Evolutionary conservation across 2,888 invertebrate genomes (phyloP), one percentile per base, ranked within the genome.

Genomic region (Anthoptus insignis): DNA sequence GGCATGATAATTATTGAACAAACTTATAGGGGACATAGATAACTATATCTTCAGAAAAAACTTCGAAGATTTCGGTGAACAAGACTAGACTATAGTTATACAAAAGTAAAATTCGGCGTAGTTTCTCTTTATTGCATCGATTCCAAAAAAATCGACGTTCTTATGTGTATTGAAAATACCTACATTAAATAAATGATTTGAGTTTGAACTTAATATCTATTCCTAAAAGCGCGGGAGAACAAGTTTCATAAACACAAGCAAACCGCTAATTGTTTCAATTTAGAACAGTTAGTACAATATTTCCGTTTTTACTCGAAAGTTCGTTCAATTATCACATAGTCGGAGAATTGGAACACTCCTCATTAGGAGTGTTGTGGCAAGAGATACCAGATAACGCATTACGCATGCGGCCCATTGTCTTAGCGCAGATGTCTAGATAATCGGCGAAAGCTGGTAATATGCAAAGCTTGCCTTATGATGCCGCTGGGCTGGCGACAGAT

Each of bases 351-450:
- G 91, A 87, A 84, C 78, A 79, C 79, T 87, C 81, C 89, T 91
- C 91, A 92, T 92, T 92, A 92, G 87, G 89, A 84, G 85, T 82
- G 83, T 85, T 91, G 88, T 88, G 81, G 90, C 85, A 91, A 91
- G 86, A 88, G 81, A 91, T 91, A 81, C 80, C 74, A 85, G 92
- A 92, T 93, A 93, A 91, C 88, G 85, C 87, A 88, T 88, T 91
- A 91, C 92, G 92, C 91, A 91, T 91, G 88, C 90, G 88, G 86
- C 76, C 88, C 82, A 93, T 93, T 93, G 92, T 93, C 87, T 90
- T 85, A 82, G 85, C 83, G 80, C 75, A 81, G 82, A 83, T 81
- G 81, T 78, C 79, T 80, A 83, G 83, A 84, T 84, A 84, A 88
- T 87, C 79, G 73, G 81, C 83, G 86, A 88, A 86, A 86, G 88